These are phyloP conservation scores for Hecatera dysodea DNA, from an alignment of 2,888 invertebrate species.

Conservation along the genomic window DNA sequence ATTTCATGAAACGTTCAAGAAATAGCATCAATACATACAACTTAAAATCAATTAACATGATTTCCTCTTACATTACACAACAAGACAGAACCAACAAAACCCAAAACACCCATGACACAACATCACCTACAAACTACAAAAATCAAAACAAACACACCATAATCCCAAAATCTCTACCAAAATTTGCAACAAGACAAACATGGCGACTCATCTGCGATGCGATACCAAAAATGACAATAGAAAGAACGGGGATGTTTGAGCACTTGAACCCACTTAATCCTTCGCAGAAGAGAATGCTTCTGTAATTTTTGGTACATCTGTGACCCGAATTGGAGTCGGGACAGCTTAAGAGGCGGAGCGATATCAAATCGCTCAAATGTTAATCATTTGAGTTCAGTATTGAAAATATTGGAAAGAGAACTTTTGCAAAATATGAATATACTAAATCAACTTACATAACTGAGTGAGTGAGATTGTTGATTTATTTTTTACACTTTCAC, in stretches of 20 bases:
- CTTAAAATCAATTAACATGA: not conserved
- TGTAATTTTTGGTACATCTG: constrained; percentile 84
- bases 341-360: constrained; percentile 40
- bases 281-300: constrained; percentile 72
- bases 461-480: too few species aligned
- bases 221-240: constrained; percentile 74
- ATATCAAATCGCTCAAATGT: not conserved
- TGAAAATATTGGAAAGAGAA: too few species aligned
- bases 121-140: not conserved
- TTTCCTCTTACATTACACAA: not conserved
- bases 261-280: constrained; percentile 82
- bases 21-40: not conserved
- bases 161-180: constrained; percentile 63
- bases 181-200: constrained; percentile 58
- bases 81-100: not conserved
- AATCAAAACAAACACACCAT: constrained; percentile 58
- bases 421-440: too few species aligned
- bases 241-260: constrained; percentile 65
- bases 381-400: too few species aligned
- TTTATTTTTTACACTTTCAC: too few species aligned
- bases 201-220: constrained; percentile 63
- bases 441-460: too few species aligned
- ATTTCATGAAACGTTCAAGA: not conserved
- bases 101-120: not conserved
- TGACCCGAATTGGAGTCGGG: constrained; percentile 64